A percentile compares a stretch with the other conserved stretches of the same genome.
These are phyloP conservation scores for Parnassius mnemosyne DNA, from an alignment of 2,888 invertebrate genomes.

Conservation along the genomic window DNA sequence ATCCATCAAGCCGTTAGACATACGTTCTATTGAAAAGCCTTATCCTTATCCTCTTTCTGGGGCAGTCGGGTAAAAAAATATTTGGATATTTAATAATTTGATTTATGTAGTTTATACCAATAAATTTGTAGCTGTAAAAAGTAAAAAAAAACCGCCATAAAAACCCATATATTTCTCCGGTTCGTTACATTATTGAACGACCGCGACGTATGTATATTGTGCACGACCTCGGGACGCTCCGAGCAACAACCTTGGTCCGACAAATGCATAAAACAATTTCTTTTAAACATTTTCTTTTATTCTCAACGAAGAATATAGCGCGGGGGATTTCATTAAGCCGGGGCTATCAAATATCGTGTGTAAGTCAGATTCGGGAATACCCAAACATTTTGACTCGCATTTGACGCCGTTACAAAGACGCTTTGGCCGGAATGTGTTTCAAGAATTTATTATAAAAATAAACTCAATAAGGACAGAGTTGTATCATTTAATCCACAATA, in stretches of 20 bases:
- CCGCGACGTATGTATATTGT: constrained; percentile 26
- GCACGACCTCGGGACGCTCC: constrained; percentile 43
- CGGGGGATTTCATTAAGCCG: constrained; percentile 11
- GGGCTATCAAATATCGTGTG: not conserved
- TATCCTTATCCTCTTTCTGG: too few species aligned
- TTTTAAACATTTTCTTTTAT: constrained; percentile 20
- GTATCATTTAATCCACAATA: constrained; percentile 5
- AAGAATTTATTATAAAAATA: not conserved
- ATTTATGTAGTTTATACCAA: too few species aligned
- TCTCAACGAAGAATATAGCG: not conserved
- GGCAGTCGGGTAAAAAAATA: too few species aligned
- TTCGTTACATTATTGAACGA: constrained; percentile 8
- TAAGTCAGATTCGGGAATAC: not conserved
- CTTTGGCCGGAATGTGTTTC: not conserved
- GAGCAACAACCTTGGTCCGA: constrained; percentile 42
- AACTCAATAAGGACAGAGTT: not conserved
- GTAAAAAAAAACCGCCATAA: too few species aligned
- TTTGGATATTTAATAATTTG: too few species aligned
- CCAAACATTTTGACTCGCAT: not conserved
- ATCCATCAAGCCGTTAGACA: too few species aligned
- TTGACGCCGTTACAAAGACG: constrained; percentile 2
- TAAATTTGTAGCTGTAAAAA: too few species aligned
- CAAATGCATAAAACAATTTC: constrained; percentile 13
- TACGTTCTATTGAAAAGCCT: too few species aligned
- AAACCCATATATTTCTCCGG: too few species aligned